Base-by-base conservation (phyloP, 2,888 invertebrate genomes). In the Silvanus unidentatus region DNA sequence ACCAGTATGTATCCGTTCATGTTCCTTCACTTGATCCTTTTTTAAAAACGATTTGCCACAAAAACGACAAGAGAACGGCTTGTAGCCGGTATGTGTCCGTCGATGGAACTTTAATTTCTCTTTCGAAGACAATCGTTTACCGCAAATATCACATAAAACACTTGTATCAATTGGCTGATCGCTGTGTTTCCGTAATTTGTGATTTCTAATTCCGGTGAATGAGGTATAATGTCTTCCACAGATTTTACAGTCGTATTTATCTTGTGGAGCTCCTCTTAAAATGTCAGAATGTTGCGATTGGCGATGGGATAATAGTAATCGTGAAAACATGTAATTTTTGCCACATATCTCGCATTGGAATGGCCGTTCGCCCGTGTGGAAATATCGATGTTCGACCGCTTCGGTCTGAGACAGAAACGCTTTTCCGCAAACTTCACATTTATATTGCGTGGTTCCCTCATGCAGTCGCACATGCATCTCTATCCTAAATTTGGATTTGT, bases 1-100 rank as follows among this genome's bases (percentile, higher is more conserved):
- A 1, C 78, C 78, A 0, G 75, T 75, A 66, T 78, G 78, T 43
- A 76, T 76, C 41, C 77, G 73, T 66, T 76, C 75, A 69, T 78
- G 78, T 16, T 47, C 27, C 10, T 14, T 30, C 11, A 44, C n/a
- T 11, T 39, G 34, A 2, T 43, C 40, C 11, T 30, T 8, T 11
- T 10, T 40, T 6, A 34, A 2, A 28, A 44, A 44, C 15, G 30
- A 12, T 22, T 44, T 32, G 14, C 2, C n/a, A 32, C 43, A 43
- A 29, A 27, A 14, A 11, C 2, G 8, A 27, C 44, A 44, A 39
- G 28, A 28, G 42, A 46, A 53, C 2, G 77, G 77, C 50, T 75
- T 77, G 12, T 74, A 69, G 5, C 75, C 75, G 1, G 69, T 68
- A 53, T 79, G 78, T 40, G 72, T 72, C 27, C 72, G 62, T 35